phyloP scores from a whole-genome alignment of 2,888 invertebrate genomes.

The Drosophila mimica region DNA sequence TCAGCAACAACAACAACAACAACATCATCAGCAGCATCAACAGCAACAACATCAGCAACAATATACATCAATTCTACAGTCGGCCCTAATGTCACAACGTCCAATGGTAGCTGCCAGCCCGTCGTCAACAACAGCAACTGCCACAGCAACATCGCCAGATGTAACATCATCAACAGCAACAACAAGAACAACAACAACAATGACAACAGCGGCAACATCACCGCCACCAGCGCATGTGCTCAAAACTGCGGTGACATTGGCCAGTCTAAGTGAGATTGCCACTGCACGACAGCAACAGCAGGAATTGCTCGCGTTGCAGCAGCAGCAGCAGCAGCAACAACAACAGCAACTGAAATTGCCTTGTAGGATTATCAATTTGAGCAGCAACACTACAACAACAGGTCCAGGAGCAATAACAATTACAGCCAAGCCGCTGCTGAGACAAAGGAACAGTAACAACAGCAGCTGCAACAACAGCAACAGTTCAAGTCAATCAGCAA shows the following conservation, averaged over 20 bases:
- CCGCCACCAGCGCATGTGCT: constrained; percentile 79
- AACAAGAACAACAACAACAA: constrained; percentile 60
- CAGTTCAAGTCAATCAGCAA: constrained; percentile 47
- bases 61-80: constrained; percentile 84
- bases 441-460: constrained; percentile 32
- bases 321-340: constrained; percentile 55
- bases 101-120: constrained; percentile 62
- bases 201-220: constrained; percentile 66
- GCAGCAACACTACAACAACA: constrained; percentile 57
- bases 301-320: constrained; percentile 47
- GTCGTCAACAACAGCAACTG: constrained; percentile 49
- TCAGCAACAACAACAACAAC: constrained; percentile 54
- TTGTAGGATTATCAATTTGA: constrained; percentile 69
- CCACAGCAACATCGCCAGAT: constrained; percentile 11
- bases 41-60: constrained; percentile 68
- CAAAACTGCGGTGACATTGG: constrained; percentile 81
- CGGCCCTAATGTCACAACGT: constrained; percentile 84
- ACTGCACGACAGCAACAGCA: constrained; percentile 76
- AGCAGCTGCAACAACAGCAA: constrained; percentile 34
- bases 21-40: constrained; percentile 53
- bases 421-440: constrained; percentile 51
- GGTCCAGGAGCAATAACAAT: constrained; percentile 48
- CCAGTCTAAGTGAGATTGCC: constrained; percentile 81
- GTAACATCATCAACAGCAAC: constrained; percentile 42
- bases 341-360: constrained; percentile 68